Base-by-base conservation (phyloP, 2,113 vertebrate species). In the Illadopsis cleaveri region DNA sequence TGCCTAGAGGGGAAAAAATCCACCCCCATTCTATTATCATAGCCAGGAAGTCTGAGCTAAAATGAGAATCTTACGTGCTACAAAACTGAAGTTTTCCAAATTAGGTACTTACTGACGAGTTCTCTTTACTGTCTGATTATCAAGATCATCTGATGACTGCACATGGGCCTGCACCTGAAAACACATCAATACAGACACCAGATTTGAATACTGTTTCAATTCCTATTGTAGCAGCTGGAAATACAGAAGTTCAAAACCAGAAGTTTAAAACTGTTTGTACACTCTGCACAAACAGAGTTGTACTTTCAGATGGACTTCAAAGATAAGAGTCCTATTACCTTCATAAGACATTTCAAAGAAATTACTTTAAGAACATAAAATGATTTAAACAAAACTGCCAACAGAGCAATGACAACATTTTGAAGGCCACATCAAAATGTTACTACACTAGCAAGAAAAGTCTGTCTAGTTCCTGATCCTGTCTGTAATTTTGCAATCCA, bases 121-220 rank as follows among this genome's bases (percentile, higher is more conserved):
- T 97, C 97, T 98, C 85, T 98, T 98, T 78, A 95, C 79, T 90
- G 94, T 93, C 80, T 97, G 96, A 87, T 97, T 96, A 37, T 97
- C 97, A 81, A 98, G 86, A 65, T 97, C 97, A 86, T 98, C 97
- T 92, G 95, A 77, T 51, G 97, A 94, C 83, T 98, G 98, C 93
- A 99, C 97, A 80, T 98, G 98, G 66, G 98, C 91, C 91, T 98
- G 98, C 86, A 99, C 98, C 98, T 99, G 94, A 95, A 95, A 93
- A 77, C 28, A 91, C 31, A 97, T 66, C 33, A 89, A 72, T 20
- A 45, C n/a, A 77, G 27, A 93, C 48, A 80, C 27, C 15, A n/a
- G 15, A 89, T 86, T 65, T 90, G 70, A 89, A 89, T 40, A 69
- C 8, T 60, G 42, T 73, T 94, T 84, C 66, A 66, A 53, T 40